Conservation (phyloP, 2,888 invertebrate genomes). For the Pycnomerus fuliginosus region DNA sequence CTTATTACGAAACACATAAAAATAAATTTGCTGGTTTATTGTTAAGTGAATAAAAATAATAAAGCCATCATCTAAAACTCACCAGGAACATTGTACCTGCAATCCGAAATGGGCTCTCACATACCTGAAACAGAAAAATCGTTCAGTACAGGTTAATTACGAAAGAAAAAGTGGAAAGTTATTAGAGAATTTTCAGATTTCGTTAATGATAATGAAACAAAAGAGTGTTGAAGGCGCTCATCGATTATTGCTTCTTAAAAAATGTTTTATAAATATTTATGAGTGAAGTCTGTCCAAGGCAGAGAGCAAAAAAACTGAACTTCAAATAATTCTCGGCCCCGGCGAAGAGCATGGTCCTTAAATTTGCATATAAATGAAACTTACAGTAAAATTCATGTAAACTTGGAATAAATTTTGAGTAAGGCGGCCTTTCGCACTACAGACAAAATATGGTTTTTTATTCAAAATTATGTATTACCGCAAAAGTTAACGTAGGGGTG, state of each 20-base stretch:
- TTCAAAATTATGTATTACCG: too few species aligned
- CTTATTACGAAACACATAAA: conserved; percentile 14
- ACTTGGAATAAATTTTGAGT: conserved; percentile 18
- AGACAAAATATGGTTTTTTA: too few species aligned
- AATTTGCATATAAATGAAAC: conserved; percentile 49
- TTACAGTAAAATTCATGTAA: conserved; percentile 25
- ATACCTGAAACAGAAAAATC: conserved; percentile 18
- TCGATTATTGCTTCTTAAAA: conserved; percentile 6
- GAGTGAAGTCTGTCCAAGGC: conserved; percentile 11
- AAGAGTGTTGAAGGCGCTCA: not conserved
- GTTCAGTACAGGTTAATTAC: not conserved
- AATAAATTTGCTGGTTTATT: conserved; percentile 13
- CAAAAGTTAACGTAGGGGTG: too few species aligned
- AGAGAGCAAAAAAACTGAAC: conserved; percentile 13
- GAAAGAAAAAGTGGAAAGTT: not conserved
- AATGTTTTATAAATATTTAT: conserved; percentile 22
- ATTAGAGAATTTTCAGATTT: not conserved
- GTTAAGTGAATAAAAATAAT: conserved; percentile 11
- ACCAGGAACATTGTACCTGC: not conserved
- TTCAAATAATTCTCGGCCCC: conserved; percentile 12
- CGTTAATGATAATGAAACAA: not conserved
- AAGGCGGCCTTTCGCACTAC: too few species aligned
- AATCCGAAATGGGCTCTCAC: not conserved
- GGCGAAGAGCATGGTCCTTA: conserved; percentile 12
- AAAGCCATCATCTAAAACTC: conserved; percentile 7